phyloP scores from a whole-genome alignment of 2,113 vertebrate species.

The Pluvianellus socialis region DNA sequence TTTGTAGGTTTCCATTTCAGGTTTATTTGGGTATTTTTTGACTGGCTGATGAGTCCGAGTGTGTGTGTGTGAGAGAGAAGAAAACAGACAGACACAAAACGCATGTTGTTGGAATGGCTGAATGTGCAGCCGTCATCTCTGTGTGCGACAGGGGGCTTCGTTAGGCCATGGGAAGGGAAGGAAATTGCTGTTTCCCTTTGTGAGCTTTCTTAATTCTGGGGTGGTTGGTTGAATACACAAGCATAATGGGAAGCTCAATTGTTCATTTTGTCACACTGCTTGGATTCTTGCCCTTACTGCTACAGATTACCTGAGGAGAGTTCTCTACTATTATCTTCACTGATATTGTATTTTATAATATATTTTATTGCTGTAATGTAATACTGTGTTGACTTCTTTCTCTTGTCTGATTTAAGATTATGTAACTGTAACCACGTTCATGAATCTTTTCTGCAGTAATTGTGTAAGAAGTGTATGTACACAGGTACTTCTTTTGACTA shows the following conservation, averaged over 20 bases:
- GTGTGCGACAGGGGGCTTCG: neutral
- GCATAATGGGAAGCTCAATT: neutral
- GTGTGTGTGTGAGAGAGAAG: neutral
- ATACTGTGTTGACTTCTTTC: neutral
- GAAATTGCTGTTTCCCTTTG: neutral
- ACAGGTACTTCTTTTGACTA: neutral
- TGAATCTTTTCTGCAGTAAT: neutral
- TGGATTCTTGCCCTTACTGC: neutral
- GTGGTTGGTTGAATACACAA: neutral
- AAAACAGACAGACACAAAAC: neutral
- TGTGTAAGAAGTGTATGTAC: neutral
- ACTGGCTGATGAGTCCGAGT: neutral
- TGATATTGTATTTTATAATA: neutral
- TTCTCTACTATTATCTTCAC: neutral
- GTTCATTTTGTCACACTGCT: neutral
- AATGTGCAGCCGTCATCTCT: neutral
- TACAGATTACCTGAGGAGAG: neutral
- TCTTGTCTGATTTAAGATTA: neutral
- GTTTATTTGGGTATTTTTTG: neutral
- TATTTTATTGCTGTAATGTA: neutral
- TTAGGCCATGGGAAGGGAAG: neutral
- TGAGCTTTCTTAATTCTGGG: neutral
- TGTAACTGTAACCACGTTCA: fast-evolving
- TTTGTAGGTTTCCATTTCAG: neutral
- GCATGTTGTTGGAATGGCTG: neutral